Evolutionary conservation across 2,113 vertebrate species (phyloP).

Genomic region (Terrapene triunguis): DNA sequence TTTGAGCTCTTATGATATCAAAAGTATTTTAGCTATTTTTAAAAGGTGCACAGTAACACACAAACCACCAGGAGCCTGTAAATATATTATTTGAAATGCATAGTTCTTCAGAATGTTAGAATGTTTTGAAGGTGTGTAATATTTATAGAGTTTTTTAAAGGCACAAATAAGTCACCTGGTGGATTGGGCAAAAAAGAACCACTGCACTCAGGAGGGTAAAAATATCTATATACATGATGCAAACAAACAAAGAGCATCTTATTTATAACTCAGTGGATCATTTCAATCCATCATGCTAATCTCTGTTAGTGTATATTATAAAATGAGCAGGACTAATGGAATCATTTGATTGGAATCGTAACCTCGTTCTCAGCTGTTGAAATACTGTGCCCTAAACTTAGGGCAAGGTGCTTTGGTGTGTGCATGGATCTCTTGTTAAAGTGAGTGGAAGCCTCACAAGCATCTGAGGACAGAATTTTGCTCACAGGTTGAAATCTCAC

Average conservation of each 20-base stretch:
- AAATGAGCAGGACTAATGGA: not conserved
- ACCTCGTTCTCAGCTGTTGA: not conserved
- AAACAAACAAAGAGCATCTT: not conserved
- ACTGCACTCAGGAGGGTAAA: not conserved
- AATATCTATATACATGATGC: not conserved
- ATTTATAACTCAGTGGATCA: not conserved
- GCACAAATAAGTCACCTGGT: not conserved
- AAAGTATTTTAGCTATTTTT: not conserved
- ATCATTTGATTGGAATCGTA: not conserved
- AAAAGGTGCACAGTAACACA: not conserved
- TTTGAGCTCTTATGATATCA: not conserved
- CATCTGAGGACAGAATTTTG: not conserved
- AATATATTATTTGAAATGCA: not conserved
- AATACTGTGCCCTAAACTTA: not conserved
- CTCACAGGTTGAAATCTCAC: not conserved
- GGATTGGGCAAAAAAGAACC: not conserved
- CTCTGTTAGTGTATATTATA: accelerated
- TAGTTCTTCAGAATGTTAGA: not conserved
- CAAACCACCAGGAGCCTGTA: not conserved
- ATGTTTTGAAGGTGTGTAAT: not conserved
- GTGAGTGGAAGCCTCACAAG: not conserved
- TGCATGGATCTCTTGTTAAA: not conserved
- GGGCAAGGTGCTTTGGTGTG: not conserved
- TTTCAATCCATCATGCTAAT: not conserved
- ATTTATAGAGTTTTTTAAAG: not conserved